Evolutionary conservation across 1,140 invertebrate species (phyloP), one percentile per base, ranked within the genome.

Genomic region (Scaptomyza hsui): DNA sequence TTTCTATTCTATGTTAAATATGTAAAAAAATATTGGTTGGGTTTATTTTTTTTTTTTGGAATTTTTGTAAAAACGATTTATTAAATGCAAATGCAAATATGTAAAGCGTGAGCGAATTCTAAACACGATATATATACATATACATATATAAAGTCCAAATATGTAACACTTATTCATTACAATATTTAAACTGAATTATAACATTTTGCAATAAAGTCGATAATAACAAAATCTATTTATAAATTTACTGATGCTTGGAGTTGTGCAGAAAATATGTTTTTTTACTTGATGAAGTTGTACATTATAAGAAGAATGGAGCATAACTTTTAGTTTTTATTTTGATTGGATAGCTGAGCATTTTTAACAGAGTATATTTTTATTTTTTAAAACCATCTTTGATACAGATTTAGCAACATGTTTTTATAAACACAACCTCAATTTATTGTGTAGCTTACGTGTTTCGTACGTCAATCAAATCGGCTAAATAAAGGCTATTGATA

Each of bases 181-280:
- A 71, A 59, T 49, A 49, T 18, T 41, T 52, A 15, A 69, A 71
- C 45, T 57, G 26, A 65, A 57, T 71, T 71, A 65, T 62, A 67
- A 70, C 62, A 75, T 72, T 82, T 86, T 82, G 78, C 78, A 86
- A 85, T 85, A 86, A 82, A 82, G 78, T 88, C 82, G 74, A 86
- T 78, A 86, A 51, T 60, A 57, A 57, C 47, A 56, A 68, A 61
- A 67, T 29, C 61, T 51, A 70, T 64, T 56, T 71, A 75, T 37
- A 35, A 55, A 29, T 47, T 49, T 48, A 63, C 51, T 86, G 67
- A 61, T 75, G 68, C 55, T 53, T 77, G 76, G 44, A 69, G 59
- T 45, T 75, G 48, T 57, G 72, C 56, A 75, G 63, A 45, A 32
- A 0, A 32, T 44, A 56, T 26, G 18, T 15, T 15, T 53, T 21